Evolutionary conservation across 2,888 invertebrate species (phyloP), one percentile per base, ranked within the genome.

Genomic region (Platycheirus rosarum): DNA sequence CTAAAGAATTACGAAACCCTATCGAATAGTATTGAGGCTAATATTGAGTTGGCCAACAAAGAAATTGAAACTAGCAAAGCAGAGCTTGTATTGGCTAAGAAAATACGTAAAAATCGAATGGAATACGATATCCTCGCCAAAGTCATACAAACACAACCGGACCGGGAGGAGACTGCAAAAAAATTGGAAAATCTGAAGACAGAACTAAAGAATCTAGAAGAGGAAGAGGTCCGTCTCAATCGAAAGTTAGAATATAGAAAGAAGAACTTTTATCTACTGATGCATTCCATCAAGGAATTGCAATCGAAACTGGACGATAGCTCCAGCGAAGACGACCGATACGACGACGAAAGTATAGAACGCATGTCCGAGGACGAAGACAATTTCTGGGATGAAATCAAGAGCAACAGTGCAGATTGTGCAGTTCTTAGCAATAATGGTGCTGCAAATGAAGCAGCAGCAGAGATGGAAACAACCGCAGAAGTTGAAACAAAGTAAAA

Each of bases 71-170:
- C 93, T 74, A 96, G 96, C 74, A 97, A 98, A 91, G 91, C 92
- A 6, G 96, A 96, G 86, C 90, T 97, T 6, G 93, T 94, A 46
- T 93, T 95, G 87, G 97, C 97, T 0, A 97, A 97, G 88, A 94
- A 95, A 85, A 94, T 97, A 23, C 93, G 98, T 11, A 96, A 97
- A 88, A 97, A 98, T 89, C 93, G 96, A 87, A 95, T 96, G 91
- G 97, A 98, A 89, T 98, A 98, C 91, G 97, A 98, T 91, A 94
- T 97, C 9, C 88, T 98, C 42, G 98, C 98, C 0, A 96, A 97
- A 89, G 94, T 97, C 0, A 98, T 98, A 80, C 95, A 95, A 85
- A 94, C 95, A 86, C 97, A 98, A 88, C 97, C 98, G 0, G 97
- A 97, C 87, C 92, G 98, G 85, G 95, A 95, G 87, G 95, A 95